A percentile compares a stretch with the other conserved stretches of the same genome.
These are phyloP conservation scores for Tyrannus savana DNA, from an alignment of 2,113 vertebrate genomes.

Conservation along the genomic window DNA sequence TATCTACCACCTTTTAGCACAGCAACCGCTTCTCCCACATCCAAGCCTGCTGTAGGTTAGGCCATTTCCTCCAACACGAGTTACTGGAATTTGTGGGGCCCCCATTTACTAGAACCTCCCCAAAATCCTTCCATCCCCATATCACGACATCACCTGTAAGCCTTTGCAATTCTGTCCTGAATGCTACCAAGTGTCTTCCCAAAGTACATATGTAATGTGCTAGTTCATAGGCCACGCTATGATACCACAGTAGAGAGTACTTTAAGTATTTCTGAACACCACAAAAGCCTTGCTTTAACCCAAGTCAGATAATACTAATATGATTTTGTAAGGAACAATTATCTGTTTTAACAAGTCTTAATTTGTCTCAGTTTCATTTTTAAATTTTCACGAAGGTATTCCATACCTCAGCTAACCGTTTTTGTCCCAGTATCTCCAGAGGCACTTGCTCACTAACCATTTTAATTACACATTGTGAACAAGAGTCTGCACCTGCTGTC, in stretches of 20 bases:
- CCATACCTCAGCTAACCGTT: slow-evolving; percentile 65
- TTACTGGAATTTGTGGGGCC: neutral
- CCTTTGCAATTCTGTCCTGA: neutral
- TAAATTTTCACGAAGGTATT: neutral
- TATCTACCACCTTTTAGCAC: neutral
- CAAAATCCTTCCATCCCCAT: neutral
- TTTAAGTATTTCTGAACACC: neutral
- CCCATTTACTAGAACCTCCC: neutral
- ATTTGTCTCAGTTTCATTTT: neutral
- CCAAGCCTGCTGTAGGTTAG: neutral
- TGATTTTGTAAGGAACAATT: neutral
- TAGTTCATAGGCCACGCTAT: neutral
- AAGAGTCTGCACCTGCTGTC: neutral
- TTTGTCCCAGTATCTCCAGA: neutral
- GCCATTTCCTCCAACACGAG: neutral
- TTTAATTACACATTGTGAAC: neutral
- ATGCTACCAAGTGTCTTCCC: neutral
- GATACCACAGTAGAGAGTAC: neutral
- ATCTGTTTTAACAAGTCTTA: neutral
- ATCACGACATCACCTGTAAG: neutral
- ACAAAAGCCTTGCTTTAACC: neutral
- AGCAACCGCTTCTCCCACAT: neutral
- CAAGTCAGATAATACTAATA: neutral
- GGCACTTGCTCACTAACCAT: neutral
- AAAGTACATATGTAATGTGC: neutral